Percentiles rank a stretch among this genome's conserved stretches.
Evolutionary conservation across 2,888 invertebrate genomes (phyloP).

Genomic region (Hylaea fasciaria): DNA sequence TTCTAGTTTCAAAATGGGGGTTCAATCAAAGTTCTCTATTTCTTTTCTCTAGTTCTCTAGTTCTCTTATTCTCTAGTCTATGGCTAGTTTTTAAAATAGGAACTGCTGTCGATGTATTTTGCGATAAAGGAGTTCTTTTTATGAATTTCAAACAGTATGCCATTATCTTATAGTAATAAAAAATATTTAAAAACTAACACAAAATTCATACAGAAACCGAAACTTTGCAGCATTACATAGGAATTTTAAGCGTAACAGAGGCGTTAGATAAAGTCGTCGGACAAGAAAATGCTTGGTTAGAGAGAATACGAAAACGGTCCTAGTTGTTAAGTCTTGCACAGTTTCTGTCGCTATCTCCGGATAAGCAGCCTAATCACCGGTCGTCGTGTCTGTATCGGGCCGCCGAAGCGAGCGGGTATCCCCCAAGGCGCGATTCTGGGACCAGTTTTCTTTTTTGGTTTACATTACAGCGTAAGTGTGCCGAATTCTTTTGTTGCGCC

Average conservation of each 20-base stretch:
- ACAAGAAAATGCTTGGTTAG: slow-evolving; percentile 80
- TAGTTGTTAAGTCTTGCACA: slow-evolving; percentile 85
- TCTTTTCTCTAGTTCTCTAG: no score
- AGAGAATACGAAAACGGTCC: slow-evolving; percentile 83
- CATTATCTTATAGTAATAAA: not conserved
- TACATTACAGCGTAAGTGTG: slow-evolving; percentile 83
- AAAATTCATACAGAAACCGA: slow-evolving; percentile 60
- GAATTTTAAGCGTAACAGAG: slow-evolving; percentile 75
- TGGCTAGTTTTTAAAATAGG: no score
- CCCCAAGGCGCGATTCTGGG: slow-evolving; percentile 82
- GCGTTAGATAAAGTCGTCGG: slow-evolving; percentile 80
- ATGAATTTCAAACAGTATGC: no score
- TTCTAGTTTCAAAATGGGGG: no score
- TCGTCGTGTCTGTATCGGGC: slow-evolving; percentile 84
- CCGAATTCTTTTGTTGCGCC: slow-evolving; percentile 81
- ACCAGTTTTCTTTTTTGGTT: slow-evolving; percentile 84
- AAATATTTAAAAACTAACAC: slow-evolving; percentile 1
- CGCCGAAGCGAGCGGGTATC: slow-evolving; percentile 73
- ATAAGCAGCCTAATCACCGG: slow-evolving; percentile 85
- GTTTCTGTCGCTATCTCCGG: slow-evolving; percentile 84
- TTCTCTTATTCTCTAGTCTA: no score
- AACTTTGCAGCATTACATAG: slow-evolving; percentile 74
- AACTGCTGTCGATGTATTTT: no score
- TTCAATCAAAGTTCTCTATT: no score
- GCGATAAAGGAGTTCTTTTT: no score